phyloP scores from a whole-genome alignment of 2,888 invertebrate species.

The Criorhina ranunculi region DNA sequence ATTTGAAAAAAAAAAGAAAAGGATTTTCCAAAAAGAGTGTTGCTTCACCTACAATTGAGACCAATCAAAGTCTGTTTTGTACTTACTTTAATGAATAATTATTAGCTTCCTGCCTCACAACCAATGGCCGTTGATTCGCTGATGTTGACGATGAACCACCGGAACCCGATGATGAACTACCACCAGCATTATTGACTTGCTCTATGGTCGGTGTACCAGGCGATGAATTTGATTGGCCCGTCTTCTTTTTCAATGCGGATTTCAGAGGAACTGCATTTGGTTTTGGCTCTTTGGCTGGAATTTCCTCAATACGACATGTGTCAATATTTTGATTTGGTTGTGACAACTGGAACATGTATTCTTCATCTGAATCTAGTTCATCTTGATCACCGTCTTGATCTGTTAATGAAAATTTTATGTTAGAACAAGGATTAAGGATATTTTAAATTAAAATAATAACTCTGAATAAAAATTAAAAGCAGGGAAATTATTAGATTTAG shows the following conservation, averaged over 20 bases:
- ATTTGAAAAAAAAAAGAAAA: neutral
- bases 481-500: conserved; percentile 42
- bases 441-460: conserved; percentile 19
- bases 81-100: conserved; percentile 93
- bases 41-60: neutral
- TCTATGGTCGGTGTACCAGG: conserved; percentile 91
- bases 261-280: conserved; percentile 96
- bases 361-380: conserved; percentile 88
- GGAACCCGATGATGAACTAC: conserved; percentile 75
- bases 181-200: conserved; percentile 82
- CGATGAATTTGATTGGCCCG: conserved; percentile 82
- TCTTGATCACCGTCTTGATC: conserved; percentile 87
- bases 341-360: conserved; percentile 86
- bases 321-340: conserved; percentile 90
- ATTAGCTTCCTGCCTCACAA: conserved; percentile 90
- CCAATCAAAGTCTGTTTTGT: conserved; percentile 17
- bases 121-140: conserved; percentile 86
- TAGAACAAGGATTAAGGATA: conserved; percentile 13
- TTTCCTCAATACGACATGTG: conserved; percentile 94
- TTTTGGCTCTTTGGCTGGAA: conserved; percentile 96
- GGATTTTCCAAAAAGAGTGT: no score
- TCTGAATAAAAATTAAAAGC: conserved; percentile 34
- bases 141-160: conserved; percentile 77
- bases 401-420: conserved; percentile 57
- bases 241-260: conserved; percentile 95